These are phyloP conservation scores for Protonibea diacanthus DNA, from an alignment of 2,797 vertebrate genomes.

Conservation along the genomic window DNA sequence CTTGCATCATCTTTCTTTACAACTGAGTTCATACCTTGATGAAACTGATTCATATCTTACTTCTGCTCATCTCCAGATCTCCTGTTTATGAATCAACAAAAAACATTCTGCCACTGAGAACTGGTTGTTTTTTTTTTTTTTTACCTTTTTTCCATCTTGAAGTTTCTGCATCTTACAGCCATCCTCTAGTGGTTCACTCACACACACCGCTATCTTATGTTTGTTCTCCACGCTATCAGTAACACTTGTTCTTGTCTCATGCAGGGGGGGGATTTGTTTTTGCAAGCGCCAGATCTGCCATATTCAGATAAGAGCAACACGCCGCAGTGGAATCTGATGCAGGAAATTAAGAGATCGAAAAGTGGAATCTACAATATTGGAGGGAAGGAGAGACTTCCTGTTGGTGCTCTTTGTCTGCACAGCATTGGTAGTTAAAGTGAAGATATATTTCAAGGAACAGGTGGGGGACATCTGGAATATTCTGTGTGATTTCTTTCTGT, in stretches of 20 bases:
- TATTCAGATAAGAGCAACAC: constrained; percentile 42
- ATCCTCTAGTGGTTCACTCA: neutral
- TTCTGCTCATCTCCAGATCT: neutral
- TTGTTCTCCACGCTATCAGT: constrained; percentile 18
- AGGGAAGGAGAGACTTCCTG: neutral
- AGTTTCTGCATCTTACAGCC: neutral
- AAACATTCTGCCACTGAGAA: neutral
- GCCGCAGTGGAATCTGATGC: constrained; percentile 25
- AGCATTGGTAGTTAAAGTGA: neutral
- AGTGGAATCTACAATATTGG: constrained; percentile 18
- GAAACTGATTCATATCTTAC: neutral
- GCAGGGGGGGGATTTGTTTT: constrained; percentile 3
- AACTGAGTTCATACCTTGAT: neutral
- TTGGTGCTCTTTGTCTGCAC: constrained; percentile 13
- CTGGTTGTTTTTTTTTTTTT: neutral
- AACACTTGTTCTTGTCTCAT: neutral
- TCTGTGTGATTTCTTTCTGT: too few species aligned
- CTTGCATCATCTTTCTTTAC: too few species aligned
- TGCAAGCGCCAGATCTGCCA: neutral
- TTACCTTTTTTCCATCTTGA: neutral
- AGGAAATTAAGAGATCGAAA: constrained; percentile 53
- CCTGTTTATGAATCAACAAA: neutral
- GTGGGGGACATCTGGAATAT: neutral
- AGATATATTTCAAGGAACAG: neutral
- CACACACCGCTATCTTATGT: neutral